Evolutionary conservation across 1,140 invertebrate species (phyloP), one percentile per base, ranked within the genome.

Genomic region (Pseudomyrmex cubaensis): DNA sequence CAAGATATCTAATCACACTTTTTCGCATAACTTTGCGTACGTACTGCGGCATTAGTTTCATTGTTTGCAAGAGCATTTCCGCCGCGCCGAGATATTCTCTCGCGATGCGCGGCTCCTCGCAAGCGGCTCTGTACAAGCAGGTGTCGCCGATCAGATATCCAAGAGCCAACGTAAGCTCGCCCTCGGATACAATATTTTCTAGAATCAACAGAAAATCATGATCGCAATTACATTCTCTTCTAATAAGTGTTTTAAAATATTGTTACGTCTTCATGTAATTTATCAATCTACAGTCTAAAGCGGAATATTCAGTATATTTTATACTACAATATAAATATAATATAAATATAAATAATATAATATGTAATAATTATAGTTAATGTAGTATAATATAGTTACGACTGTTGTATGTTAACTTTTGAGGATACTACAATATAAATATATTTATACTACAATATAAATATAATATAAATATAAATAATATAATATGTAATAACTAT

Each of bases 51-150:
- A 97, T 93, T 66, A 97, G 94, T 91, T 96, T 96, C 7, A 96
- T 95, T 52, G 96, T 95, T 87, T 97, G 96, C 59, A 97, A 89
- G 1, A 97, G 92, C 78, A 97, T 95, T 85, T 97, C 96, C 15
- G 96, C 97, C 2, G 97, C 97, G 13, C 96, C 95, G 5, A 96
- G 94, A 91, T 98, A 98, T 75, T 97, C 95, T 57, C 95, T 96
- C 9, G 97, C 97, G 57, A 97, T 95, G 54, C 95, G 92, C 0
- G 97, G 97, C 78, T 96, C 95, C 86, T 96, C 96, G 86, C 97
- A 98, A 69, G 97, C 96, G 2, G 97, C 95, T 44, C 96, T 95
- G 91, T 97, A 96, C 1, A 98, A 93, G 89, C 97, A 98, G n/a
- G 95, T 96, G 90, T 97, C 96, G 63, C 96, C 96, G n/a, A 96